These are phyloP conservation scores for Nerophis lumbriciformis DNA, from an alignment of 2,113 vertebrate genomes.

Conservation along the genomic window DNA sequence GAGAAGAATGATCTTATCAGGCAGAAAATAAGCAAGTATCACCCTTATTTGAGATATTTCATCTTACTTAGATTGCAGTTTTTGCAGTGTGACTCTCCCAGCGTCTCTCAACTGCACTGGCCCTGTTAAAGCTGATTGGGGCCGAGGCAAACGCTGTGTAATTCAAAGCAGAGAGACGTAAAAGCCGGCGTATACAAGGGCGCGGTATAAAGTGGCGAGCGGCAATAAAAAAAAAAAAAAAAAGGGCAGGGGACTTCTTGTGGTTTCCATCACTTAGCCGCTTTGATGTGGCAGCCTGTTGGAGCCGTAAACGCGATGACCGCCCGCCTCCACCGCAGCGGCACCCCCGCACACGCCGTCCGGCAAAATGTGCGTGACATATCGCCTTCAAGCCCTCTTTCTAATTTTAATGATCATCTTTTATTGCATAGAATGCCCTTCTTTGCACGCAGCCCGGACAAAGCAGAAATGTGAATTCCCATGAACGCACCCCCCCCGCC, in stretches of 20 bases:
- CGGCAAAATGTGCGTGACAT: not conserved
- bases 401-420: not conserved
- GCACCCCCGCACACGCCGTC: not conserved
- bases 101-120: conserved; percentile 41
- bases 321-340: conserved; percentile 38
- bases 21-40: no score
- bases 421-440: not conserved
- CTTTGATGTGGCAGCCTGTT: conserved; percentile 75
- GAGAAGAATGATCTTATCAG: no score
- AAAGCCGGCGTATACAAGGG: conserved; percentile 73
- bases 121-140: conserved; percentile 61
- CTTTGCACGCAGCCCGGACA: not conserved
- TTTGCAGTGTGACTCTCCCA: not conserved
- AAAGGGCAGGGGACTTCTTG: conserved; percentile 68
- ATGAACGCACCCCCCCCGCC: not conserved
- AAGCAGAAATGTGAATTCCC: conserved; percentile 19
- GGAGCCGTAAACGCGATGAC: conserved; percentile 65
- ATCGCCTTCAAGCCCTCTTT: not conserved
- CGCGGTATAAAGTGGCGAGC: conserved; percentile 77
- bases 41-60: no score
- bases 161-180: conserved; percentile 78
- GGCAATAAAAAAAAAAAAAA: conserved; percentile 69
- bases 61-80: no score
- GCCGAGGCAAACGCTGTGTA: conserved; percentile 73
- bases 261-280: conserved; percentile 73